Evolutionary conservation across 2,113 vertebrate genomes (phyloP).

Genomic region (Crotalus tigris): DNA sequence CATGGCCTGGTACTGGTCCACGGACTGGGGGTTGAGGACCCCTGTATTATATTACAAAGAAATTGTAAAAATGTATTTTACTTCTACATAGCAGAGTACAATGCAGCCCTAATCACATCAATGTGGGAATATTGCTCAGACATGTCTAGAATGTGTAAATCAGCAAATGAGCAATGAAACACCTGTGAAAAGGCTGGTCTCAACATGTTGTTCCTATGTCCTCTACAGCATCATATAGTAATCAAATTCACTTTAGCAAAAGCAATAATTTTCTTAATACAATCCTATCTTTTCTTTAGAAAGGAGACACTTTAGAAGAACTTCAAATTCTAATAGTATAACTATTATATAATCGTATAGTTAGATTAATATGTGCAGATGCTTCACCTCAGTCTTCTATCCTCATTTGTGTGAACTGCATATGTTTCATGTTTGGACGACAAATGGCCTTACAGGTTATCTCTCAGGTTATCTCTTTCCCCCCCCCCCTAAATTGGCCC

Average conservation of each 20-base stretch:
- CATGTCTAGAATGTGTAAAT: background rate
- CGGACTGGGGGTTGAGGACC: no score
- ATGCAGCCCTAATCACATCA: background rate
- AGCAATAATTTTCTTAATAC: conserved; percentile 14
- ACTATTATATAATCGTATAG: background rate
- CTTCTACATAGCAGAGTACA: background rate
- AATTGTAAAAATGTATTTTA: background rate
- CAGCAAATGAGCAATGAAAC: background rate
- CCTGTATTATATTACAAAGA: background rate
- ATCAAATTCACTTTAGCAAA: conserved; percentile 41
- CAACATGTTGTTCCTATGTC: conserved; percentile 12
- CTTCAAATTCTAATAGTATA: background rate
- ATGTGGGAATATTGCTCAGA: background rate
- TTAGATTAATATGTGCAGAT: background rate
- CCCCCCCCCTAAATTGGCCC: no score
- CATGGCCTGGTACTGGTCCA: no score
- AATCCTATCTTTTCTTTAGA: background rate
- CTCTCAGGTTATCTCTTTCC: background rate
- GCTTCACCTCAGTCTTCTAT: background rate
- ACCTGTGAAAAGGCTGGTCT: background rate
- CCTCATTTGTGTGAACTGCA: background rate
- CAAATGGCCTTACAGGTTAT: rapidly evolving
- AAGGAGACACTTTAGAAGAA: background rate
- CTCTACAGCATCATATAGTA: background rate
- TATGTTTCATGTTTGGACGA: background rate